phyloP scores from a whole-genome alignment of 1,140 invertebrate species.

The Ips nitidus region DNA sequence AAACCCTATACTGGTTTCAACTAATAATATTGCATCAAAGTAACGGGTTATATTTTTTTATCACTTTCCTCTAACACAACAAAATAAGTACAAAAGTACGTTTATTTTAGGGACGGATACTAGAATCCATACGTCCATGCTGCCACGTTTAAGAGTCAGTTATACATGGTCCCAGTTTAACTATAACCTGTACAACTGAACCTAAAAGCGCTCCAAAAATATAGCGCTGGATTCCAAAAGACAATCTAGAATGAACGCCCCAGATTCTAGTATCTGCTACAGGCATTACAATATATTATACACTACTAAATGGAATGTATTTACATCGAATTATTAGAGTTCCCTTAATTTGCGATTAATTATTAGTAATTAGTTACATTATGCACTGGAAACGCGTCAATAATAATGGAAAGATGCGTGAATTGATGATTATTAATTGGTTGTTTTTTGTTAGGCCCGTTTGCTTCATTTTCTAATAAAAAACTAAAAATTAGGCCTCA shows the following conservation, averaged over 20 bases:
- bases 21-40: constrained; percentile 33
- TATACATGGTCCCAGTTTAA: too few species aligned
- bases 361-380: neutral
- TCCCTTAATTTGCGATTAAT: constrained; percentile 8
- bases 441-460: too few species aligned
- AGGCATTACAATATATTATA: neutral
- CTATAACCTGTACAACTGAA: too few species aligned
- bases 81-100: constrained; percentile 29
- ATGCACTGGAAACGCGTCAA: too few species aligned
- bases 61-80: constrained; percentile 25
- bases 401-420: too few species aligned
- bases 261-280: neutral
- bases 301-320: constrained; percentile 30
- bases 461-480: too few species aligned
- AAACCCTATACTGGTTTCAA: constrained; percentile 18
- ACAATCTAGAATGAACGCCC: too few species aligned
- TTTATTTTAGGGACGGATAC: constrained; percentile 3
- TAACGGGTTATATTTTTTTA: constrained; percentile 22
- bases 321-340: constrained; percentile 21
- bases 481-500: too few species aligned
- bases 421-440: too few species aligned
- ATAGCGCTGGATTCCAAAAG: too few species aligned
- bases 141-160: neutral
- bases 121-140: neutral
- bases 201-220: too few species aligned